These are phyloP conservation scores for Setophaga coronata DNA, from an alignment of 2,113 vertebrate genomes.

Conservation along the genomic window DNA sequence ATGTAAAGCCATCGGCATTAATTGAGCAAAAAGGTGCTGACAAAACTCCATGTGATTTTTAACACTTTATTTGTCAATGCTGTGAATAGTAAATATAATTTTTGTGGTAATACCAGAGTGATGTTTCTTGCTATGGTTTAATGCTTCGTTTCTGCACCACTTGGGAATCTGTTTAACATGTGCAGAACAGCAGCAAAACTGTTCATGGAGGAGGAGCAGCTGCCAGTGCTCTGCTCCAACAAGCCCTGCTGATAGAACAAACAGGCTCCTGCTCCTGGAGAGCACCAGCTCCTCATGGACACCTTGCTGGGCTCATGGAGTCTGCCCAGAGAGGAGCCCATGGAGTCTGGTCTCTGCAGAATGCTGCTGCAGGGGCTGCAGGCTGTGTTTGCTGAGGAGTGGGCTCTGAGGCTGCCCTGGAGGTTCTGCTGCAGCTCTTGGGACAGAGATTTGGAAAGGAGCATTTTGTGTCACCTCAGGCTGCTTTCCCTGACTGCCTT, in stretches of 20 bases:
- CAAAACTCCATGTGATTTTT: background rate
- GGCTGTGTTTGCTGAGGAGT: background rate
- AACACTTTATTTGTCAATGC: background rate
- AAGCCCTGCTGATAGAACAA: background rate
- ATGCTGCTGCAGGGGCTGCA: background rate
- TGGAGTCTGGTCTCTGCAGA: background rate
- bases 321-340: background rate
- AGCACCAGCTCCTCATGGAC: background rate
- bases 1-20: fast-evolving
- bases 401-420: background rate
- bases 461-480: background rate
- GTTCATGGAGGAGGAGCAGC: background rate
- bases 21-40: background rate
- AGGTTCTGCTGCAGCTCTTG: background rate
- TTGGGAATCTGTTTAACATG: background rate
- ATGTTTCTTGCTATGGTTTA: background rate
- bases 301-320: background rate
- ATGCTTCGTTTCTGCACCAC: background rate
- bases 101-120: background rate
- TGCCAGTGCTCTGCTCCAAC: background rate
- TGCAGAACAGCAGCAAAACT: constrained; percentile 30
- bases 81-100: background rate
- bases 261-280: background rate
- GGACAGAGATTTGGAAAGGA: background rate
- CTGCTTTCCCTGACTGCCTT: background rate